These are phyloP conservation scores for Anthopleura xanthogrammica DNA, from an alignment of 92 coral and sea anemone genomes.

Conservation along the genomic window DNA sequence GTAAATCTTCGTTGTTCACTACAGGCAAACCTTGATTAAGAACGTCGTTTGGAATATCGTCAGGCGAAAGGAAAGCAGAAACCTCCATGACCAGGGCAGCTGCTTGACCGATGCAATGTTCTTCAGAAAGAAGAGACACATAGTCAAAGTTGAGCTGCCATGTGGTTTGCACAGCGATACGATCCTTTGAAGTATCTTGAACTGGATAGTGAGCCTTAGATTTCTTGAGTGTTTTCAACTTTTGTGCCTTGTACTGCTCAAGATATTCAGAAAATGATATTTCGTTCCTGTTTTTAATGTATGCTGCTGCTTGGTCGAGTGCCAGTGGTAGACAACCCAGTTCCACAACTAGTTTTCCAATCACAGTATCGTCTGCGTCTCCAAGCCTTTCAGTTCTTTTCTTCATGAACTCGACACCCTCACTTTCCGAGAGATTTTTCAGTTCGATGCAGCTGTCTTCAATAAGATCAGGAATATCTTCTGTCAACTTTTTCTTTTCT, in stretches of 20 bases:
- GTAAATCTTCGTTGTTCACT: slow-evolving; percentile 32
- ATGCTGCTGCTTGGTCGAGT: slow-evolving; percentile 35
- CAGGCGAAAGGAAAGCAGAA: slow-evolving; percentile 57
- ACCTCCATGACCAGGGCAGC: slow-evolving; percentile 54
- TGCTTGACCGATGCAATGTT: slow-evolving; percentile 8
- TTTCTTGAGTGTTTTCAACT: slow-evolving; percentile 48
- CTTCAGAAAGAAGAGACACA: slow-evolving; percentile 21
- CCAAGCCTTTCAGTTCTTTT: slow-evolving; percentile 28
- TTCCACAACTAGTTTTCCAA: slow-evolving; percentile 44
- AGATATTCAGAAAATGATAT: slow-evolving; percentile 49
- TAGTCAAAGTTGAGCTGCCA: slow-evolving; percentile 64
- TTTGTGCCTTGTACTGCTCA: slow-evolving; percentile 48
- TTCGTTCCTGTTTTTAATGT: slow-evolving; percentile 29
- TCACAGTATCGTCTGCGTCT: slow-evolving; percentile 21
- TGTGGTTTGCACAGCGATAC: slow-evolving; percentile 49
- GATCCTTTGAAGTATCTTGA: slow-evolving; percentile 57
- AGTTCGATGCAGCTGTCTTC: slow-evolving; percentile 52
- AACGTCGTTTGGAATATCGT: slow-evolving; percentile 35
- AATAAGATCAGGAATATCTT: slow-evolving; percentile 44
- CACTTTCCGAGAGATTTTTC: slow-evolving; percentile 39
- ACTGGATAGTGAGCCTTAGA: slow-evolving; percentile 43
- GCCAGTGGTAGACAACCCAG: slow-evolving; percentile 86
- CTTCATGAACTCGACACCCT: slow-evolving; percentile 46
- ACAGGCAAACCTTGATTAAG: slow-evolving; percentile 68
- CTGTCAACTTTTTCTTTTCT: slow-evolving; percentile 43